These are phyloP conservation scores for Chloroceryle amazona DNA, from an alignment of 2,797 vertebrate species.

Conservation along the genomic window DNA sequence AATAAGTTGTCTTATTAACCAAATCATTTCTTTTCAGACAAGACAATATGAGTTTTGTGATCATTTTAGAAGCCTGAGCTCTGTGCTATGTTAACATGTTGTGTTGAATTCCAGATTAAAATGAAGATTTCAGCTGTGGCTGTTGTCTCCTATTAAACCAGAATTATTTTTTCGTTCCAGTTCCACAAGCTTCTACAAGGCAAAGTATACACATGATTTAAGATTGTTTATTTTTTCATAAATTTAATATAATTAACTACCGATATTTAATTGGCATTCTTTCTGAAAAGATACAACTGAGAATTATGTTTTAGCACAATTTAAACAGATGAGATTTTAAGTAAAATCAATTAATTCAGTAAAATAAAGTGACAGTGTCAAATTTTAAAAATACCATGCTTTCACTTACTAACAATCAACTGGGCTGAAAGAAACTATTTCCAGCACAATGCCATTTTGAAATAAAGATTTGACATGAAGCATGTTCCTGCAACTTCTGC, in stretches of 20 bases:
- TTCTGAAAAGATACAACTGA: not conserved
- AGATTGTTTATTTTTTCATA: not conserved
- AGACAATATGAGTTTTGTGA: not conserved
- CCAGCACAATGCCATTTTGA: not conserved
- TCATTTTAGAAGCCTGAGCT: not conserved
- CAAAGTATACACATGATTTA: not conserved
- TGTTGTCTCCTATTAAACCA: not conserved
- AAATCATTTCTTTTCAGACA: not conserved
- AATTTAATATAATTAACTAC: not conserved
- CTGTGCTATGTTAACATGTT: not conserved
- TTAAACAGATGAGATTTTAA: not conserved
- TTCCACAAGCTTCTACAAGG: not conserved
- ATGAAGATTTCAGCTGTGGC: not conserved
- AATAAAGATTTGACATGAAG: not conserved
- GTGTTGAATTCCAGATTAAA: not conserved
- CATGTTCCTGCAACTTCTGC: not conserved
- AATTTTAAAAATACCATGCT: not conserved
- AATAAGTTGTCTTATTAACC: not conserved
- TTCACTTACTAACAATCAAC: not conserved
- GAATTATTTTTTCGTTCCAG: not conserved
- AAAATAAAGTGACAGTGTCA: not conserved
- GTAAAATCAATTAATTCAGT: not conserved
- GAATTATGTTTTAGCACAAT: not conserved
- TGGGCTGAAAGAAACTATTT: not conserved
- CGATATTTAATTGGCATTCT: not conserved